Evolutionary conservation across 2,113 vertebrate genomes (phyloP).

Genomic region (Euleptes europaea): DNA sequence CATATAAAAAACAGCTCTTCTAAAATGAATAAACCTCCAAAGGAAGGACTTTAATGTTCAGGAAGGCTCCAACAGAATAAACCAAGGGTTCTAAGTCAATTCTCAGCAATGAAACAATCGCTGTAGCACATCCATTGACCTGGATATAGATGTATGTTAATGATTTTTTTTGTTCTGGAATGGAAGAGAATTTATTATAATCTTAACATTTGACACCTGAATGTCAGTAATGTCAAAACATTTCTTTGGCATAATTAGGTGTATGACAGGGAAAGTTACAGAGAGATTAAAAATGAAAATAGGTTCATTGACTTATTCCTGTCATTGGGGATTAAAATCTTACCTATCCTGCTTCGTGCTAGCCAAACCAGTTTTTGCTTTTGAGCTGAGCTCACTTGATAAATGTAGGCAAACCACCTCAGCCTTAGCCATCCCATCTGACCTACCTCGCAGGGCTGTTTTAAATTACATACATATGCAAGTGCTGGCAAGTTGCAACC

Average conservation of each 20-base stretch:
- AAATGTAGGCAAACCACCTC: too few relatives aligned
- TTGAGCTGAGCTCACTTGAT: neutral
- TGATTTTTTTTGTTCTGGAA: slow-evolving; percentile 12
- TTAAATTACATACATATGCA: too few relatives aligned
- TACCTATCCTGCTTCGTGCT: neutral
- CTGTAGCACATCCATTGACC: neutral
- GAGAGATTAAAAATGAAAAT: slow-evolving; percentile 31
- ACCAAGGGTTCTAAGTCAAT: neutral
- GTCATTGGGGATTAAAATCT: slow-evolving; percentile 16
- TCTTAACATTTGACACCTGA: neutral
- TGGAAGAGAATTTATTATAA: neutral
- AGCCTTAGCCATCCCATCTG: too few relatives aligned
- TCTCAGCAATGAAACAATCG: neutral
- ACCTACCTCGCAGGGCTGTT: too few relatives aligned
- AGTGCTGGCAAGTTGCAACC: too few relatives aligned
- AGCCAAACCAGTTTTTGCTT: neutral
- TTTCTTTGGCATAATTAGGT: slow-evolving; percentile 45
- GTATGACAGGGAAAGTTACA: slow-evolving; percentile 39
- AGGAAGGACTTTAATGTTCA: too few relatives aligned
- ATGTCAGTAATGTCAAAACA: slow-evolving; percentile 42
- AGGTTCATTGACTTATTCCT: neutral
- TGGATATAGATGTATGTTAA: neutral
- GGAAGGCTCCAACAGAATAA: neutral
- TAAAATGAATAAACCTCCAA: too few relatives aligned
- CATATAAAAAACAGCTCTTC: too few relatives aligned